A percentile compares a stretch with the other conserved stretches of the same genome.
These are phyloP conservation scores for fruit fly (Drosophila melanogaster) DNA, from an alignment of 1,140 invertebrate species.

Conservation along the genomic window DNA sequence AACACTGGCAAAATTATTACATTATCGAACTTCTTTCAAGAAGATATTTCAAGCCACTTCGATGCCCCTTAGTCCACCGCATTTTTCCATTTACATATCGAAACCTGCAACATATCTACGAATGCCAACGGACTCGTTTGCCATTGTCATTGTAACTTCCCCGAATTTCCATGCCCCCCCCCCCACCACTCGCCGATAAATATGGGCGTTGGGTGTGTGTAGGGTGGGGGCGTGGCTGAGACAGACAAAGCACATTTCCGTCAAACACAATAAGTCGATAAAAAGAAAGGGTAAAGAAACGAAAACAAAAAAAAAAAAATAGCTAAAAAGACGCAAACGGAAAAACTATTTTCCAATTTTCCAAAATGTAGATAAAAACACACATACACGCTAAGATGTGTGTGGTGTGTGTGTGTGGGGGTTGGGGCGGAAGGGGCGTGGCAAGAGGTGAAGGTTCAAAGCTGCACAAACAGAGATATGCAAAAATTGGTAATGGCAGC, in stretches of 20 bases:
- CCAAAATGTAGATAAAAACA: constrained; percentile 45
- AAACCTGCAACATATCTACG: constrained; percentile 24
- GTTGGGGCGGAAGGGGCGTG: background rate
- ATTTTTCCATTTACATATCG: constrained; percentile 21
- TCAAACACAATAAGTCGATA: constrained; percentile 77
- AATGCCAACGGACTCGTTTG: constrained; percentile 43
- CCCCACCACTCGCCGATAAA: constrained; percentile 19
- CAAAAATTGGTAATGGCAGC: constrained; percentile 71
- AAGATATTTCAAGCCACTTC: constrained; percentile 13
- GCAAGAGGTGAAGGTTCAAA: constrained; percentile 42
- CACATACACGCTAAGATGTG: constrained; percentile 22
- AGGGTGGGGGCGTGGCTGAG: constrained; percentile 15
- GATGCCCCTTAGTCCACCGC: background rate
- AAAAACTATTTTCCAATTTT: constrained; percentile 74
- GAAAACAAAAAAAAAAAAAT: constrained; percentile 37
- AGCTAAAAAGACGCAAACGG: constrained; percentile 45
- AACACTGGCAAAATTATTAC: constrained; percentile 11
- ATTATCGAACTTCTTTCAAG: constrained; percentile 8
- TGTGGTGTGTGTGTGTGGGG: constrained; percentile 6
- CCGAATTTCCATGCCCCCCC: background rate
- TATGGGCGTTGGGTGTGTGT: background rate
- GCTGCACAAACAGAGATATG: constrained; percentile 75
- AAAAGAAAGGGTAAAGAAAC: constrained; percentile 35
- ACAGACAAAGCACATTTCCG: constrained; percentile 66
- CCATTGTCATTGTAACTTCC: constrained; percentile 49